Base-by-base conservation (phyloP, 1,140 invertebrate species). In the Chrysopa pallens region DNA sequence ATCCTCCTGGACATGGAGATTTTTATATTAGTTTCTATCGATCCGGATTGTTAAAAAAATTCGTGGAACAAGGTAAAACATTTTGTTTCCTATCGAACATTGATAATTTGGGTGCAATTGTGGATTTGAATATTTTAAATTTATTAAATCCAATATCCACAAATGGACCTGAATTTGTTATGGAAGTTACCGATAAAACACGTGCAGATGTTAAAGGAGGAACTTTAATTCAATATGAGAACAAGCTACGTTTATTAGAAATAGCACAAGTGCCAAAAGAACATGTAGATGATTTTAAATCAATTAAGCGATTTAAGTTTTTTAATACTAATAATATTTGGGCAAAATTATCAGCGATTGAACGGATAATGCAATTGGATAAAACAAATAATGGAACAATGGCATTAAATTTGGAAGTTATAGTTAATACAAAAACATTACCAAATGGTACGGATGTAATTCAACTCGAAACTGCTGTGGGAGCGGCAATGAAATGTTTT, bases 311-410 rank as follows among this genome's bases (percentile, higher is more conserved):
- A 47, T 98, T 98, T 61, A 95, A 95, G 67, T 98, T 96, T 60
- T 99, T 99, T 70, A 99, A 99, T 61, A 99, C 96, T 0, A 99
- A 99, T 59, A 99, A 98, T 59, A 65, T 99, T 41, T 99, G 96
- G 96, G 84, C 91, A 6, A 95, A 85, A 57, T 61, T 98, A 4
- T 37, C 45, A 78, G 90, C 90, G 1, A 90, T 98, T 38, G 77
- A 92, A 51, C 69, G 85, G 49, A 76, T 94, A 7, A 64, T 98
- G 17, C 17, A 23, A 23, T 23, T 5, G 17, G 17, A 23, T 23
- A 23, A 23, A 23, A 23, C 17, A 5, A 2, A 73, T 2, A 73
- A 79, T 29, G 73, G 85, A 45, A 73, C 77, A 28, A 76, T 23
- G 17, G 76, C 73, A 0, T 59, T 99, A 14, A 84, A 94, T 54